Evolutionary conservation across 2,113 vertebrate genomes (phyloP), one percentile per base, ranked within the genome.

Genomic region (Mustelus asterias): DNA sequence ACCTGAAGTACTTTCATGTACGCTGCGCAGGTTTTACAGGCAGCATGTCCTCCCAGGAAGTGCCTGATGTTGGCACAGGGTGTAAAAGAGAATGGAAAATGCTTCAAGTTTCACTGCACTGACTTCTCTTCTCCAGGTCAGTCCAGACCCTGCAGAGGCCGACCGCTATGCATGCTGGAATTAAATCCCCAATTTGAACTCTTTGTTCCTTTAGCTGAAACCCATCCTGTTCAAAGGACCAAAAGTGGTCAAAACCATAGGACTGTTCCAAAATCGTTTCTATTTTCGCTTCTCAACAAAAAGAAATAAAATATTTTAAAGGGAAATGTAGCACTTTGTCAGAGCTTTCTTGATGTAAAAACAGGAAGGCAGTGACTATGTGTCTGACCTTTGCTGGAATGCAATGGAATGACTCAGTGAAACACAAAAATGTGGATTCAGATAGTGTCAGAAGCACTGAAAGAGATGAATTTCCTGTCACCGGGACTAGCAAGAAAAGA

Each of bases 381-480:
- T 37, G 33, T 6, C 89, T 93, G 89, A 93, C 89, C 33, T 93
- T 67, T n/a, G 63, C 60, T 22, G 33, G 60, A 65, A 93, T 93
- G 60, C n/a, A 93, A 67, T 93, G 60, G 89, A 67, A 65, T 67
- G 89, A 93, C 60, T 93, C 58, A 92, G 88, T 60, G 54, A 92
- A 92, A 60, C 88, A 60, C 58, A 63, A 60, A 63, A 60, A 92
- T 63, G 29, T 92, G 58, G 13, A 92, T 2, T 29, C 8, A 4
- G 37, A 58, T 29, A 29, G 54, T 3, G n/a, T n/a, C 89, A 93
- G 33, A 67, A 37, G 29, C 89, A 65, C 16, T 13, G 0, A 63
- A 63, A 63, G 60, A 93, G 89, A 37, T 63, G 63, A 14, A 90
- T 93, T 93, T 37, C 33, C 60, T 60, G 54, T 29, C 26, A 65